phyloP scores from a whole-genome alignment of 1,140 invertebrate genomes.

The Frieseomelitta varia region DNA sequence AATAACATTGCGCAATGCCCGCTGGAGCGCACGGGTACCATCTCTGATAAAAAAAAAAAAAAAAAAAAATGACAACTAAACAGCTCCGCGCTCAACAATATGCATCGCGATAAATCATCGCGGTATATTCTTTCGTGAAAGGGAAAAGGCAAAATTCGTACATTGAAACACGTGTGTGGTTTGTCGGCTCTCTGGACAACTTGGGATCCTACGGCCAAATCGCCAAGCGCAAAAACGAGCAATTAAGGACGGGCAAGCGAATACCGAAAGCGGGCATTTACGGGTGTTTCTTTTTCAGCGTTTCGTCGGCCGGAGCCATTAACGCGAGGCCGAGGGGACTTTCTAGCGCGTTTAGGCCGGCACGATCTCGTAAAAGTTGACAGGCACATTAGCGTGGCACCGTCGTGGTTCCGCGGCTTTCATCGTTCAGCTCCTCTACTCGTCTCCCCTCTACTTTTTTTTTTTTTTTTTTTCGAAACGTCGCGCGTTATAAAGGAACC shows the following conservation, averaged over 20 bases:
- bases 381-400: constrained; percentile 36
- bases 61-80: constrained; percentile 4
- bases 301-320: constrained; percentile 2
- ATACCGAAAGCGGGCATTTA: constrained; percentile 22
- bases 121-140: neutral
- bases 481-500: constrained; percentile 42
- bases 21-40: neutral
- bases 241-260: constrained; percentile 31
- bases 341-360: constrained; percentile 25
- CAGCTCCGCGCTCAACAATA: neutral
- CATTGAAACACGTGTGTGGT: neutral
- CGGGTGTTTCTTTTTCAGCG: neutral
- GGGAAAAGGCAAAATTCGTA: neutral
- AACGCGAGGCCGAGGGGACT: constrained; percentile 1
- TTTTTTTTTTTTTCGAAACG: constrained; percentile 44
- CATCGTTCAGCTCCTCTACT: constrained; percentile 2
- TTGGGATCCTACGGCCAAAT: neutral
- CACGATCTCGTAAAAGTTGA: constrained; percentile 48
- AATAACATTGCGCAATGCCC: neutral
- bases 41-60: neutral
- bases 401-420: constrained; percentile 18
- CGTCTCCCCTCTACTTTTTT: too few relatives aligned
- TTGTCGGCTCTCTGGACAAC: too few relatives aligned
- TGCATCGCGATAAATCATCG: neutral
- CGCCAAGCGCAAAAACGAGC: constrained; percentile 17